A percentile compares a stretch with the other conserved stretches of the same genome.
These are phyloP conservation scores for Cheirogaleus medius DNA, from an alignment of 2,113 vertebrate species.

Conservation along the genomic window DNA sequence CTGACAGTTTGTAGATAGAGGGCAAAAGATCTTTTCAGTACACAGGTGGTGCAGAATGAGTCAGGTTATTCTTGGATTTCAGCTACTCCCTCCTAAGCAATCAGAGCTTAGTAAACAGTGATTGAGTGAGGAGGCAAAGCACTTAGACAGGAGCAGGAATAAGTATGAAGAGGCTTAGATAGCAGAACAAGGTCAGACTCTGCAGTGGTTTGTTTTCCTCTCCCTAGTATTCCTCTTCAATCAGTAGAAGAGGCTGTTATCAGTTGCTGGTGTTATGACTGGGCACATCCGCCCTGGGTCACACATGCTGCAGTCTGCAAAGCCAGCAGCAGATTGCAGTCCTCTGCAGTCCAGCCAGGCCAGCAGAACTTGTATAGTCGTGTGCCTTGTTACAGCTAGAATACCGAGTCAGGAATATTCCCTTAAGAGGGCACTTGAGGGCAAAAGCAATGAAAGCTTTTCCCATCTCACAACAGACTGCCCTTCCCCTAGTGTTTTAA, in stretches of 20 bases:
- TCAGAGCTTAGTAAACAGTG: neutral
- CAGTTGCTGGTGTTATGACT: slow-evolving; percentile 52
- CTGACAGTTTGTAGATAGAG: neutral
- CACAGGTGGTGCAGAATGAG: neutral
- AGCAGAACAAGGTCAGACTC: slow-evolving; percentile 57
- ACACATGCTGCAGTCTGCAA: slow-evolving; percentile 79
- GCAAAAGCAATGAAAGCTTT: slow-evolving; percentile 20
- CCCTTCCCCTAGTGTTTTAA: neutral
- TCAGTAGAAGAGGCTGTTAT: slow-evolving; percentile 44
- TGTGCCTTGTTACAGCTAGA: neutral
- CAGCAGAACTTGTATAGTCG: slow-evolving; percentile 32
- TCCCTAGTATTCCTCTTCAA: slow-evolving; percentile 18
- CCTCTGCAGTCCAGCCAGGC: slow-evolving; percentile 61
- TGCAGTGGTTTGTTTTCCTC: slow-evolving; percentile 55
- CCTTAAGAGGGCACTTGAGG: slow-evolving; percentile 22
- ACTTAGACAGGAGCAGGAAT: neutral
- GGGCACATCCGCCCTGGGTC: slow-evolving; percentile 35
- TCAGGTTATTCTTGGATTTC: neutral
- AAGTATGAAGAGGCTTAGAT: slow-evolving; percentile 22
- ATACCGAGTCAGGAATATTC: neutral
- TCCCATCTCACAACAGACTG: neutral
- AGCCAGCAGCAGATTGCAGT: slow-evolving; percentile 65
- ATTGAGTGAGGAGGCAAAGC: neutral
- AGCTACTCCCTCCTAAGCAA: neutral
- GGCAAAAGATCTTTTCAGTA: neutral